Evolutionary conservation across 2,888 invertebrate genomes (phyloP), one percentile per base, ranked within the genome.

Genomic region (Cantharis rufa): DNA sequence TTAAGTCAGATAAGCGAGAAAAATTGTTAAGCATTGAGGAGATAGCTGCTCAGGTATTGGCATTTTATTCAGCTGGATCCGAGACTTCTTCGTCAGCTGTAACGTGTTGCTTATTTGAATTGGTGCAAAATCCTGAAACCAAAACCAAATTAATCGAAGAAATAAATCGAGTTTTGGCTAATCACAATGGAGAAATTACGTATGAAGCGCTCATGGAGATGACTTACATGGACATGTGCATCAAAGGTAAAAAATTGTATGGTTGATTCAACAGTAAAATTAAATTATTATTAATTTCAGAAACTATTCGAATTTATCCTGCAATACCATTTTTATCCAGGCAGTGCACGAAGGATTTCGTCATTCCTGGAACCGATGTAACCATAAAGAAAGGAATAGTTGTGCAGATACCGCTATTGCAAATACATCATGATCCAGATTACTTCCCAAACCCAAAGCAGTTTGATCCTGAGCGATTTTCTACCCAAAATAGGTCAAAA

Each of bases 391-490:
- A 27, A 2, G 3, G 10, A 10, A 0, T 27, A 27, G 2, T 80
- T 9, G 80, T 84, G 4, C 32, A 82, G 68, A 79, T 86, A 32
- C 78, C 83, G 0, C 81, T 82, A 71, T 77, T 83, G 71, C 84
- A 83, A 83, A 72, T 85, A 15, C 85, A 85, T 5, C 79, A 81
- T 63, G 84, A 85, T 77, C 82, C 83, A 4, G 83, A 84, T 72
- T 82, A 83, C 74, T 84, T 83, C 72, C 90, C 91, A 0, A 89
- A 93, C 10, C 93, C 93, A 0, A 89, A 91, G 1, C 88, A 88
- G 28, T 93, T 93, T 78, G 89, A 90, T 70, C 93, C 93, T 0
- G 91, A 92, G 16, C 88, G 92, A 78, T 93, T 92, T 84, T 84
- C 88, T 0, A 86, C 88, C 5, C 89, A 90, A 75, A 89, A 90